Conservation (phyloP, 1,140 invertebrate genomes). For the Anastrepha obliqua region DNA sequence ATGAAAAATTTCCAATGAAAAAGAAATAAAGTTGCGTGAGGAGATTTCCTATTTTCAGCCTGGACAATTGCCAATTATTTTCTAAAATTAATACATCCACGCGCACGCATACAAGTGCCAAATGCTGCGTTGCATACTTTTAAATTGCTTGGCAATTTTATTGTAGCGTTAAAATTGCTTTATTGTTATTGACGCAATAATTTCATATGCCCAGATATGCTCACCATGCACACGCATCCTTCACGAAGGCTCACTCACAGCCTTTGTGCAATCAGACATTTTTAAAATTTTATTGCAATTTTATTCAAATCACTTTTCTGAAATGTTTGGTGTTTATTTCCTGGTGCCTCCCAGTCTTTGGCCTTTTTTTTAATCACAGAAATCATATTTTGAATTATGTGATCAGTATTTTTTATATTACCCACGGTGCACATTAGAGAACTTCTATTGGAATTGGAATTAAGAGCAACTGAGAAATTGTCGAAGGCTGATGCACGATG, state of each 20-base stretch:
- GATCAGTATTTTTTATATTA: constrained; percentile 7
- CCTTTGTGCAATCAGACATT: constrained; percentile 58
- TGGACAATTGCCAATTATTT: constrained; percentile 52
- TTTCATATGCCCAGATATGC: not conserved
- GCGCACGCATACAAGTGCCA: not conserved
- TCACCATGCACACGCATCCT: not conserved
- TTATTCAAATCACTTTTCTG: constrained; percentile 65
- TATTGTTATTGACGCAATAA: constrained; percentile 48
- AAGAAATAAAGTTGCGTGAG: constrained; percentile 7
- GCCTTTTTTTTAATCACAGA: not conserved
- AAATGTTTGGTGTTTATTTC: not conserved
- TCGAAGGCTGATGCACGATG: not conserved
- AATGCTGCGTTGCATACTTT: not conserved
- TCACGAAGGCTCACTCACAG: not conserved
- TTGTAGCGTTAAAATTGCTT: constrained; percentile 56
- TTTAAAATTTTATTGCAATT: constrained; percentile 70
- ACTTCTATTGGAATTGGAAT: not conserved
- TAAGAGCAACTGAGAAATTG: not conserved
- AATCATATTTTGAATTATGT: constrained; percentile 21
- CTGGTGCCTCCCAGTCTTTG: not conserved
- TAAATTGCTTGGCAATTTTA: constrained; percentile 38
- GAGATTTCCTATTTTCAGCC: not conserved
- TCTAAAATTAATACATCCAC: not conserved
- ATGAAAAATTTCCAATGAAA: constrained; percentile 57
- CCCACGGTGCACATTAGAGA: constrained; percentile 17